phyloP scores from a whole-genome alignment of 2,888 invertebrate genomes.

The Acleris literana region DNA sequence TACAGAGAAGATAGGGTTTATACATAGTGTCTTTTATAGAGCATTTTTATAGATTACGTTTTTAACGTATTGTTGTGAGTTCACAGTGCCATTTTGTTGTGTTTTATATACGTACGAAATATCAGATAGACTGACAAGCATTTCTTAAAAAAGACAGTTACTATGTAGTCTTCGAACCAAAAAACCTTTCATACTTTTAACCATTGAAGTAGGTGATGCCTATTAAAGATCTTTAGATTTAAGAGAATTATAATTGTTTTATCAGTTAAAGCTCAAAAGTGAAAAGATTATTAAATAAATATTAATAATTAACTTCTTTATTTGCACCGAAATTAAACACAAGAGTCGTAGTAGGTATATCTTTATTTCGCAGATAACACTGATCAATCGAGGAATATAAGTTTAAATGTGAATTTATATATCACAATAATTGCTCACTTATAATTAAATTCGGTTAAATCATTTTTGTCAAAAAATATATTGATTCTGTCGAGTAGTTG shows the following conservation, averaged over 20 bases:
- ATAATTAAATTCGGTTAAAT: constrained; percentile 72
- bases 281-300: constrained; percentile 60
- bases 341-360: constrained; percentile 49
- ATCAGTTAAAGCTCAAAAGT: constrained; percentile 52
- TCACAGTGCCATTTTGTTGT: constrained; percentile 69
- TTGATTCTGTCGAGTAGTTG: constrained; percentile 79
- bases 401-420: constrained; percentile 51
- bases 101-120: constrained; percentile 36
- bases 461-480: constrained; percentile 81
- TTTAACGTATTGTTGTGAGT: constrained; percentile 59
- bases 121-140: constrained; percentile 61
- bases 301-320: constrained; percentile 16
- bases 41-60: constrained; percentile 49
- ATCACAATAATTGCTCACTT: constrained; percentile 74
- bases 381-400: constrained; percentile 71
- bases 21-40: constrained; percentile 69
- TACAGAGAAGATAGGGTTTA: constrained; percentile 48
- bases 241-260: constrained; percentile 51
- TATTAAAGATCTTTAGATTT: constrained; percentile 20
- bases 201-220: neutral
- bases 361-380: constrained; percentile 74
- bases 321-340: constrained; percentile 43
- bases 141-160: constrained; percentile 72
- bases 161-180: constrained; percentile 73
- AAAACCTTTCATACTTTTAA: constrained; percentile 60